A percentile compares a stretch with the other conserved stretches of the same genome.
Evolutionary conservation across 2,888 invertebrate species (phyloP).

Genomic region (Nezara viridula): DNA sequence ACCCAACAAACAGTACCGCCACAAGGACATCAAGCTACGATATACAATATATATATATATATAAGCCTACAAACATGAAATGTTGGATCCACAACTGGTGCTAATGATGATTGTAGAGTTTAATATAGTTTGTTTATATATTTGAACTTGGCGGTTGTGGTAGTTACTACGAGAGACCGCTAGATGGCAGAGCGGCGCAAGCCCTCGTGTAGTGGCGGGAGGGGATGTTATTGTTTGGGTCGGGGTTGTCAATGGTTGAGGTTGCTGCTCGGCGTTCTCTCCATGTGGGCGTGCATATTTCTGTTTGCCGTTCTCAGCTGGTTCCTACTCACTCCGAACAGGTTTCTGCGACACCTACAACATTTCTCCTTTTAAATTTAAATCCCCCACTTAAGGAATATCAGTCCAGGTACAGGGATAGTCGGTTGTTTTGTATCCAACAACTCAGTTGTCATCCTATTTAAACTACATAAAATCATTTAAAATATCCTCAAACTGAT

Average conservation of each 20-base stretch:
- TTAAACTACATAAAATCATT: background rate
- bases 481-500: background rate
- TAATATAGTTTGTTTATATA: background rate
- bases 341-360: conserved; percentile 49
- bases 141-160: background rate
- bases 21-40: too few species aligned
- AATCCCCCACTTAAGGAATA: conserved; percentile 13
- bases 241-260: background rate
- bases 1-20: too few species aligned
- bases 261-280: background rate
- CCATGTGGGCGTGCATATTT: background rate
- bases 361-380: background rate
- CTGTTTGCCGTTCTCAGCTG: background rate
- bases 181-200: background rate
- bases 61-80: too few species aligned
- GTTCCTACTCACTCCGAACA: background rate
- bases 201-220: background rate
- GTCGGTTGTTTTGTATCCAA: background rate
- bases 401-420: background rate
- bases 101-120: too few species aligned
- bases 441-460: background rate
- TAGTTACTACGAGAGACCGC: background rate
- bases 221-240: conserved; percentile 19
- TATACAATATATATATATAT: too few species aligned
- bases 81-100: too few species aligned